A percentile compares a stretch with the other conserved stretches of the same genome.
Conservation (phyloP, 2,797 vertebrate genomes). For the Fistularia tabacaria region DNA sequence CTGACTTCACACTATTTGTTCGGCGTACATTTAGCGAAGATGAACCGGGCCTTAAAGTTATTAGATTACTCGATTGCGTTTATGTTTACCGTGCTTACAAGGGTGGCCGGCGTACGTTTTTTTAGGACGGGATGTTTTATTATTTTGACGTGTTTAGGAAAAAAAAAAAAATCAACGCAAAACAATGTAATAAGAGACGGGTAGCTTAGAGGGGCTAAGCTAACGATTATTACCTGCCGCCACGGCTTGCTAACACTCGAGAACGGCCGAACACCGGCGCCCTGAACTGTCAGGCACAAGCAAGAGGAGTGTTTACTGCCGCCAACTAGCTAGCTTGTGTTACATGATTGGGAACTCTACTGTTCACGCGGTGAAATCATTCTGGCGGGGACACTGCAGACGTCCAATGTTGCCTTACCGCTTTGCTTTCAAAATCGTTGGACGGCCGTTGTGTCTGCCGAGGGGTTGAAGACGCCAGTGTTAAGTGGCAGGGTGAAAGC, state of each 20-base stretch:
- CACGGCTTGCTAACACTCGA: conserved; percentile 38
- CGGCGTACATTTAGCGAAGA: conserved; percentile 19
- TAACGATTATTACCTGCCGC: conserved; percentile 49
- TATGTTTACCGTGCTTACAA: neutral
- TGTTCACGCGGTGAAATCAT: neutral
- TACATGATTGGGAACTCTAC: neutral
- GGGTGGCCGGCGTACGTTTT: too few species aligned
- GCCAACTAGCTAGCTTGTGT: conserved; percentile 25
- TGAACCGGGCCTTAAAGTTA: conserved; percentile 45
- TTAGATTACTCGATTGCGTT: conserved; percentile 2
- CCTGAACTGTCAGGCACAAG: conserved; percentile 40
- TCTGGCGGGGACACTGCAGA: conserved; percentile 7
- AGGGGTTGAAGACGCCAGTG: conserved; percentile 34
- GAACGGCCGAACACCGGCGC: conserved; percentile 56
- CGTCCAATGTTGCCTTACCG: conserved; percentile 54
- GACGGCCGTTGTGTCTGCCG: conserved; percentile 42
- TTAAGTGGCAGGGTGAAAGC: conserved; percentile 17
- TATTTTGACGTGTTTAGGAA: too few species aligned
- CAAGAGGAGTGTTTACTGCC: conserved; percentile 27
- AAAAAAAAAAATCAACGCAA: neutral
- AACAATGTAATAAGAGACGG: neutral
- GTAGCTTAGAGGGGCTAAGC: conserved; percentile 51
- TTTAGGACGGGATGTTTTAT: neutral
- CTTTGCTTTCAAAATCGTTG: conserved; percentile 44
- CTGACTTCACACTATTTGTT: conserved; percentile 11